Evolutionary conservation across 1,140 invertebrate genomes (phyloP), one percentile per base, ranked within the genome.

Genomic region (Drosophila erecta): DNA sequence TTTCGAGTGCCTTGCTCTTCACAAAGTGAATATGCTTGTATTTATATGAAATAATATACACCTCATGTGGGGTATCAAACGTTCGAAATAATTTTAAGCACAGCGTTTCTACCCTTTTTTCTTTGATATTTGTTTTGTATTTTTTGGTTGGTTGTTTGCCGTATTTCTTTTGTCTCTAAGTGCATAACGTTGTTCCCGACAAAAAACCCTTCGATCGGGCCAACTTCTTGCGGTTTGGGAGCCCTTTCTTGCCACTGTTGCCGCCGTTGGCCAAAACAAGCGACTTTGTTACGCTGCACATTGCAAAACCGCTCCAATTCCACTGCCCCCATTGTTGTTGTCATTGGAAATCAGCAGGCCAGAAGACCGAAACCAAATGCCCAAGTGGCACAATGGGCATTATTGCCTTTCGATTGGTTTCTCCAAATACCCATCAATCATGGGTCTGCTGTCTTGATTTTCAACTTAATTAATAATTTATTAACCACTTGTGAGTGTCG

Each of bases 161-260:
- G 41, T 62, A 37, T 74, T 35, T 56, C 40, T 51, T 56, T 74
- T 56, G 37, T 24, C 71, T 46, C 62, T 87, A 87, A 87, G 84
- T 87, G 83, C 83, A 87, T 89, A 83, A 87, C 79, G 79, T 54
- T 87, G 83, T 87, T 72, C 43, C 43, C 35, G 61, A 70, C 67
- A 17, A 83, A 81, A 87, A 81, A 78, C 81, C 76, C 77, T 74
- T 77, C 61, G 51, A 77, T 57, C 81, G 83, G 75, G 75, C 75
- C 75, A 86, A 86, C 83, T 86, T 87, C 71, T 89, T 87, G 83
- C 53, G 83, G 83, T 76, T 83, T 80, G 56, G 38, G 57, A 38
- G 72, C 54, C 58, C 53, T 75, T 64, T 65, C 47, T 74, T 50
- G 59, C 57, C 53, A 35, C 51, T 57, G 51, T 46, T 44, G 35